A percentile compares a stretch with the other conserved stretches of the same genome.
These are phyloP conservation scores for Anoplolepis gracilipes DNA, from an alignment of 1,140 invertebrate genomes.

Conservation along the genomic window DNA sequence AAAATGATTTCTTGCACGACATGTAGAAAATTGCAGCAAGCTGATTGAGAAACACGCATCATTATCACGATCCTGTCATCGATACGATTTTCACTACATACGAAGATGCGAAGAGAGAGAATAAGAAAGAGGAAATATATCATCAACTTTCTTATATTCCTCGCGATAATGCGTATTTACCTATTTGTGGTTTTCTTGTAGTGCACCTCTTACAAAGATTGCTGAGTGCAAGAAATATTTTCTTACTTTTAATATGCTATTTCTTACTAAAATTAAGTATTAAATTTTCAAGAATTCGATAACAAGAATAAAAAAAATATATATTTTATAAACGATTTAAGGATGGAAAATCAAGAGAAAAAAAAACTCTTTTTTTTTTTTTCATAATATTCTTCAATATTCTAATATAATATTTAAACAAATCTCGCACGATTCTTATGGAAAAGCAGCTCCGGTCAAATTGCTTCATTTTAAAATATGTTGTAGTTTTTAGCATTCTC, in stretches of 20 bases:
- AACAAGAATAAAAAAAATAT: background rate
- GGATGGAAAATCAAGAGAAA: background rate
- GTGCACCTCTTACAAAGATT: background rate
- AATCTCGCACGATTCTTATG: too few species aligned
- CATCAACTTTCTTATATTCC: conserved; percentile 52
- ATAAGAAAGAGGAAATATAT: conserved; percentile 13
- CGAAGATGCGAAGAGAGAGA: background rate
- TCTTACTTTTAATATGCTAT: background rate
- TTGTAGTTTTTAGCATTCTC: too few species aligned
- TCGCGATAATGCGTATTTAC: conserved; percentile 31
- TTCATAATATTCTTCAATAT: background rate
- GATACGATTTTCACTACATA: conserved; percentile 35
- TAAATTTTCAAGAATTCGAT: background rate
- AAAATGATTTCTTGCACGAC: conserved; percentile 21
- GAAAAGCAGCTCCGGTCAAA: too few species aligned
- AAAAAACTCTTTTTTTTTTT: too few species aligned
- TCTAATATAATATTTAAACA: background rate
- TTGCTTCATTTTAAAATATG: too few species aligned
- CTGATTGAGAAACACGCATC: conserved; percentile 31
- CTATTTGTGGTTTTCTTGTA: conserved; percentile 52
- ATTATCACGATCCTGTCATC: conserved; percentile 39
- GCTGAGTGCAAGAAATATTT: background rate
- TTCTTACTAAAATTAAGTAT: too few species aligned
- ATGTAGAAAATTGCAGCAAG: conserved; percentile 45
- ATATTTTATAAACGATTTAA: background rate